These are phyloP conservation scores for Aviceda subcristata DNA, from an alignment of 2,113 vertebrate species.

Conservation along the genomic window DNA sequence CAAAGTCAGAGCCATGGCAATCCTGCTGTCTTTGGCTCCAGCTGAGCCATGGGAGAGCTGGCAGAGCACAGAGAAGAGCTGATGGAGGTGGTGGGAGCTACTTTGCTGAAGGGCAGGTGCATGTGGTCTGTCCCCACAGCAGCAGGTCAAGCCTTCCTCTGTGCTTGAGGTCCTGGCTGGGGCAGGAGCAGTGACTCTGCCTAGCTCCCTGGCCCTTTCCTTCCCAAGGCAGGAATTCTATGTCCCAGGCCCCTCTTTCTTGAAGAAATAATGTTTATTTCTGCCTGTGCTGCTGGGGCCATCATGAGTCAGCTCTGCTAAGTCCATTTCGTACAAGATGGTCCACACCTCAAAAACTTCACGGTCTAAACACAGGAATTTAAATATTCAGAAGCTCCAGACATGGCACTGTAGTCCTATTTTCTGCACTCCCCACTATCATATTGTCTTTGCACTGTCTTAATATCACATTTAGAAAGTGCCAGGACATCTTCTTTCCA, in stretches of 20 bases:
- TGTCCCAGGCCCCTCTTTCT: neutral
- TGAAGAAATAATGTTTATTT: neutral
- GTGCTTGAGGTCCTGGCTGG: neutral
- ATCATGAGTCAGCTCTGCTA: neutral
- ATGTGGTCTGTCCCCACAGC: neutral
- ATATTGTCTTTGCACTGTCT: neutral
- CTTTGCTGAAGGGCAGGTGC: neutral
- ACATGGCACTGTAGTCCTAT: neutral
- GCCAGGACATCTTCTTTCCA: neutral
- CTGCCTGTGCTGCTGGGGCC: neutral
- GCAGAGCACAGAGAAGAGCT: neutral
- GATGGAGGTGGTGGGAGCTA: neutral
- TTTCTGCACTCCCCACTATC: neutral
- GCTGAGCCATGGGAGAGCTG: neutral
- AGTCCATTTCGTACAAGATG: neutral
- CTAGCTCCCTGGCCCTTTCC: neutral
- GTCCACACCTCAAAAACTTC: neutral
- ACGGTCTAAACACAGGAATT: neutral
- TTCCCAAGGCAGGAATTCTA: neutral
- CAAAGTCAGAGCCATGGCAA: neutral
- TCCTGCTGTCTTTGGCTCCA: neutral
- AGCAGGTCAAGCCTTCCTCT: neutral
- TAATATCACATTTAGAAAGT: neutral
- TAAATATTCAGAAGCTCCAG: neutral
- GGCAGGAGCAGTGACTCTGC: neutral